Conservation (phyloP, 2,113 vertebrate genomes). For the Grammomys dolichurus region DNA sequence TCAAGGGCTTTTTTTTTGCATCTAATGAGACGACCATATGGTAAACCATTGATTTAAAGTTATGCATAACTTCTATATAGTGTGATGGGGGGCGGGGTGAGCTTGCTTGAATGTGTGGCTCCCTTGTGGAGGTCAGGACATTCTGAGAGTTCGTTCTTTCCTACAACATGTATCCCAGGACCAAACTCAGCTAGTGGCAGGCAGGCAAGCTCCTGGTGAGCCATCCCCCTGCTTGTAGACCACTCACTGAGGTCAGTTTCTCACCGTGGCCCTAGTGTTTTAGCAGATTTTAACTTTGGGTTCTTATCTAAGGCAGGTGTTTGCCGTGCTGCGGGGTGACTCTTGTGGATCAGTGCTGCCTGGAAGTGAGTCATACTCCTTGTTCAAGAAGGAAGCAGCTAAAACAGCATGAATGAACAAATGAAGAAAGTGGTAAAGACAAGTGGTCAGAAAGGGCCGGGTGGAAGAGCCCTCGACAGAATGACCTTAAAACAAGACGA, state of each 20-base stretch:
- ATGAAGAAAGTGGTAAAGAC: background rate
- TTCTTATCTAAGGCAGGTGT: conserved; percentile 55
- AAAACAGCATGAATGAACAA: background rate
- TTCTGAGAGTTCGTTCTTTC: background rate
- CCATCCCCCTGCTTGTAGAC: background rate
- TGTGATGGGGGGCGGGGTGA: fast-evolving
- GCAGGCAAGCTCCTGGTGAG: background rate
- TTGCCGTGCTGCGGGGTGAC: background rate
- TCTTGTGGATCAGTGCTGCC: background rate
- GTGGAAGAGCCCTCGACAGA: fast-evolving
- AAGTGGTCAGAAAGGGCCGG: fast-evolving
- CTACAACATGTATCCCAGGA: background rate
- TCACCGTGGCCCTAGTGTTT: background rate
- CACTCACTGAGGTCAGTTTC: background rate
- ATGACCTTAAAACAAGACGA: background rate
- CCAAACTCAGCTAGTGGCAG: background rate
- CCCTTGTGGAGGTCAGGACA: background rate
- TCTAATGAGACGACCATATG: background rate
- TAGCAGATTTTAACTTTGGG: background rate
- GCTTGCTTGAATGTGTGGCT: background rate
- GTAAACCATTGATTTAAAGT: background rate
- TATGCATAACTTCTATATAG: too few species aligned
- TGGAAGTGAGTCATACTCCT: background rate
- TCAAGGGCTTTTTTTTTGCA: background rate
- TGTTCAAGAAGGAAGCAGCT: background rate